Base-by-base conservation (phyloP, 2,113 vertebrate species). In the human region DNA sequence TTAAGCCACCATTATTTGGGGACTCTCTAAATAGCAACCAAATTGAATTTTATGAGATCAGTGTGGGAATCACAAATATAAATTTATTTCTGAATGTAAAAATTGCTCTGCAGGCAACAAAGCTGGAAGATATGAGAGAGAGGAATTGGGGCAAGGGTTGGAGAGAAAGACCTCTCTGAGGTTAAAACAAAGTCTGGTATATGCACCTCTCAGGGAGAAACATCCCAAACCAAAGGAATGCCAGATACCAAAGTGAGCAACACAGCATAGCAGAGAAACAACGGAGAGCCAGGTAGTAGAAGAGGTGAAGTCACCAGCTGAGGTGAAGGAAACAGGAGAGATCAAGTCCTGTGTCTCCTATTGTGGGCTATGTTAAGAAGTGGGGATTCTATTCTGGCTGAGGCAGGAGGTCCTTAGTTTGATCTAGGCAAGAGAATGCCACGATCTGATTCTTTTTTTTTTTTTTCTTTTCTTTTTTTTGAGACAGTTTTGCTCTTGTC, bases 121-220 rank as follows among this genome's bases (percentile, higher is more conserved):
- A 50, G 48, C 72, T 61, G 70, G 52, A 57, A 61, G 30, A 32
- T 7, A 7, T 12, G 13, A 55, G 32, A 14, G 23, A 18, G 20
- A 2, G 8, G 8, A 13, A 3, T 2, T 0, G 3, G 3, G 3
- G 30, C 3, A 9, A 40, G 2, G 35, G 6, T 0, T 17, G 30
- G 20, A 32, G 8, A 3, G 43, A n/a, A 17, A 3, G 10, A 0
- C 4, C 18, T 25, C 12, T 43, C 82, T 70, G 79, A 50, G 38
- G 12, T 7, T 0, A 3, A 9, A 35, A 17, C 11, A 22, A 45
- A 20, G 20, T 22, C 55, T 43, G 18, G 18, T 8, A 25, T 5
- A 8, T 11, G 16, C 16, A 64, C 7, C 0, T 40, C 23, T n/a
- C 13, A 14, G 18, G 4, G 13, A 73, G 11, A 38, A 45, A 5